Conservation (phyloP, 2,113 vertebrate genomes). For the Paralichthys olivaceus region DNA sequence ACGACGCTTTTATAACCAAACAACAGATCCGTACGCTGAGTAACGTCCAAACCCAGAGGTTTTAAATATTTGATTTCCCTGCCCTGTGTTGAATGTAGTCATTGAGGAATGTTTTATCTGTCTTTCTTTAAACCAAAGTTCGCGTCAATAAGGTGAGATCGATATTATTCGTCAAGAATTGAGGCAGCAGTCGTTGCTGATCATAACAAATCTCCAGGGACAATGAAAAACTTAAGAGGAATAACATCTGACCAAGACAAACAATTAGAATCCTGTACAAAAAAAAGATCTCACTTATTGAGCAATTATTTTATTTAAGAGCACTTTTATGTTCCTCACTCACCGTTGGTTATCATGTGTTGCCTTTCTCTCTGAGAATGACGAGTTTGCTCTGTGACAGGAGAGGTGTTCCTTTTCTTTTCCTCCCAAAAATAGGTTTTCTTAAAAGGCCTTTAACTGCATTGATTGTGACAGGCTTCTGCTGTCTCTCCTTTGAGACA, state of each 20-base stretch:
- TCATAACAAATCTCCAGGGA: neutral
- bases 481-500: conserved; percentile 62
- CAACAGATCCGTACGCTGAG: neutral
- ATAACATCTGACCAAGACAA: neutral
- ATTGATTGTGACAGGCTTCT: conserved; percentile 69
- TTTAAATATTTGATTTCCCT: conserved; percentile 5
- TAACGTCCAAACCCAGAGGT: neutral
- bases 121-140: conserved; percentile 59
- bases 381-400: conserved; percentile 32
- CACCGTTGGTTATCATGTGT: neutral
- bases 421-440: conserved; percentile 36
- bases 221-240: neutral
- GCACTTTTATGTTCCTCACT: neutral
- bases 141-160: neutral
- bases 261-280: neutral
- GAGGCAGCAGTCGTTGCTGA: neutral
- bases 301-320: conserved; percentile 2
- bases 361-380: conserved; percentile 41
- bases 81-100: conserved; percentile 55
- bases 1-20: neutral
- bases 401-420: conserved; percentile 1
- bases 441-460: conserved; percentile 68
- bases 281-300: too few relatives aligned
- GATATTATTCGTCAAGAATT: neutral
- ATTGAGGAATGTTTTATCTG: conserved; percentile 52